Base-by-base conservation (phyloP, 1,140 invertebrate genomes). In the Pseudomyrmex dendroicus region DNA sequence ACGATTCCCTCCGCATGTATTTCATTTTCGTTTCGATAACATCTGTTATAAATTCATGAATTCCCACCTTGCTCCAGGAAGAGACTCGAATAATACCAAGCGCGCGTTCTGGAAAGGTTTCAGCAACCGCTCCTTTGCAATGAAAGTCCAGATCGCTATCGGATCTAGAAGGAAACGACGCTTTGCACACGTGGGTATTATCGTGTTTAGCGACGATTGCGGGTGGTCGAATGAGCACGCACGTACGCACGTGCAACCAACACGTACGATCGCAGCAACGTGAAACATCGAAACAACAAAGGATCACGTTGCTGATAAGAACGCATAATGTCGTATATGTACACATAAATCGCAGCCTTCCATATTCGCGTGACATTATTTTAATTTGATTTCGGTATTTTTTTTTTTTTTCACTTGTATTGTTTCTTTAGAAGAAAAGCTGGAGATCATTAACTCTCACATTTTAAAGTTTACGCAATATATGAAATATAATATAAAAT, bases 161-260 rank as follows among this genome's bases (percentile, higher is more conserved):
- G 25, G 46, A 62, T 86, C 77, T 52, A 54, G 25, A 0, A 80
- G 85, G 86, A 84, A 87, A 86, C 86, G 50, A 70, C 17, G 35
- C 59, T 59, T 78, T 46, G 66, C 13, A 52, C 80, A 64, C 22
- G 44, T 25, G 73, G n/a, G 22, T 50, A 63, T 80, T 77, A 76
- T 84, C 74, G 59, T 64, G 63, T 50, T 70, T 73, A 35, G 74
- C 46, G 82, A 87, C 86, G 83, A 84, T 87, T 62, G 73, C 73
- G 85, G 86, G 82, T 87, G 85, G 82, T 52, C 83, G 85, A 87
- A 87, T 86, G 57, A 22, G 52, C 46, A 59, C 48, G 70, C 64
- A 67, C 52, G 84, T 61, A 52, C 35, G 35, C 84, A 83, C 84
- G 78, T 72, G 78, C 66, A 52, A 48, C 61, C 48, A 17, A 52